phyloP scores from a whole-genome alignment of 2,797 vertebrate genomes.

The Tenualosa thibaudeaui region DNA sequence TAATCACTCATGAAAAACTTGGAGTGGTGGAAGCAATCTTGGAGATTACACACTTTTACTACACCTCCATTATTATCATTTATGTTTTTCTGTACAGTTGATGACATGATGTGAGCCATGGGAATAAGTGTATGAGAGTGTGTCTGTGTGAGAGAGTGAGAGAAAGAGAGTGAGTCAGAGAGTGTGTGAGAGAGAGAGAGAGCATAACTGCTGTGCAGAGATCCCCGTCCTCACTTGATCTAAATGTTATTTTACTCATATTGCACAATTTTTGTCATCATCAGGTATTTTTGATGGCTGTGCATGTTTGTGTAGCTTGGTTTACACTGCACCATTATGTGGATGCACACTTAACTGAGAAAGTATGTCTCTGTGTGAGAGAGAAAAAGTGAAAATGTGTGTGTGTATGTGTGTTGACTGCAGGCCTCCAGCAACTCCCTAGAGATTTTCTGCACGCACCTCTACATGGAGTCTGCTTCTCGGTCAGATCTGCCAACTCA shows the following conservation, averaged over 20 bases:
- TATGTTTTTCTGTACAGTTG: neutral
- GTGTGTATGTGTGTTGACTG: neutral
- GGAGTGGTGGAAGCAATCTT: neutral
- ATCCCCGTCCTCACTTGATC: too few species aligned
- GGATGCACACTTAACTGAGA: too few species aligned
- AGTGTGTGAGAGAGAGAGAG: neutral
- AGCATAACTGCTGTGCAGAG: too few species aligned
- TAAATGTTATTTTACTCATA: too few species aligned
- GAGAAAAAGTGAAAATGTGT: neutral
- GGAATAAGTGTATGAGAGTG: neutral
- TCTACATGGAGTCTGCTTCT: constrained; percentile 3
- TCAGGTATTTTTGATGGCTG: neutral
- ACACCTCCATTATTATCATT: neutral
- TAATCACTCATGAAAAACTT: neutral
- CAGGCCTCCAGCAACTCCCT: neutral
- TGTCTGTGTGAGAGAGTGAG: neutral
- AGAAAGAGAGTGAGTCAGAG: neutral
- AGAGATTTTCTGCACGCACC: neutral
- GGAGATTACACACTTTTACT: neutral
- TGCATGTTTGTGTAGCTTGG: neutral
- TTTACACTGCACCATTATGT: too few species aligned
- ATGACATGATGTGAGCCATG: neutral
- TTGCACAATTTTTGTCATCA: too few species aligned
- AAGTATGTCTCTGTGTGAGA: neutral
- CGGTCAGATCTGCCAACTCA: constrained; percentile 6